Percentiles rank a stretch among this genome's conserved stretches.
Conservation (phyloP, 1,140 invertebrate genomes). For the Polypedilum vanderplanki region DNA sequence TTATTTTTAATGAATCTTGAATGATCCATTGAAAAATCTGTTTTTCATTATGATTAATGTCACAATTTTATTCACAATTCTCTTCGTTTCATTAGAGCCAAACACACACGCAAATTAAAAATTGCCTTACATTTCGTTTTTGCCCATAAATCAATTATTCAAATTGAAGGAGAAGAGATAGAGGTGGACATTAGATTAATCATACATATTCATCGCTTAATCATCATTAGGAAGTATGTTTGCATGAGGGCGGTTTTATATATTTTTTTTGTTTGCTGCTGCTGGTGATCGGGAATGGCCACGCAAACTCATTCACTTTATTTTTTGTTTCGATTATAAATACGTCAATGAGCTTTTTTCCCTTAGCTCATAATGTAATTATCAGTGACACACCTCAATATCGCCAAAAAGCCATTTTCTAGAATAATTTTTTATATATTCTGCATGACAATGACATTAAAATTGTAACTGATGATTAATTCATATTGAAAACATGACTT, state of each 20-base stretch:
- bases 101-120: background rate
- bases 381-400: conserved; percentile 24
- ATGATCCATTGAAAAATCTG: conserved; percentile 19
- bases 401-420: conserved; percentile 22
- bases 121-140: background rate
- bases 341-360: conserved; percentile 22
- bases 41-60: conserved; percentile 29
- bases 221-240: background rate
- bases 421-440: background rate
- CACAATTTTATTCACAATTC: conserved; percentile 10
- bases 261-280: too few relatives aligned
- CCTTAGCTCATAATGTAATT: background rate
- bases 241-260: too few relatives aligned
- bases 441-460: conserved; percentile 9
- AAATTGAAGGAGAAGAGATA: background rate
- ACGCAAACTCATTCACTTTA: background rate
- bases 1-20: conserved; percentile 14
- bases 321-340: conserved; percentile 15
- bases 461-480: too few relatives aligned
- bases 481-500: too few relatives aligned
- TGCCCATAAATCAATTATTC: conserved; percentile 23
- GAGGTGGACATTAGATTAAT: conserved; percentile 23
- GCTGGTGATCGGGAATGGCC: background rate
- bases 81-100: conserved; percentile 24
- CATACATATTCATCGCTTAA: background rate